Base-by-base conservation (phyloP, 2,888 invertebrate genomes). In the Epiblema foenella region DNA sequence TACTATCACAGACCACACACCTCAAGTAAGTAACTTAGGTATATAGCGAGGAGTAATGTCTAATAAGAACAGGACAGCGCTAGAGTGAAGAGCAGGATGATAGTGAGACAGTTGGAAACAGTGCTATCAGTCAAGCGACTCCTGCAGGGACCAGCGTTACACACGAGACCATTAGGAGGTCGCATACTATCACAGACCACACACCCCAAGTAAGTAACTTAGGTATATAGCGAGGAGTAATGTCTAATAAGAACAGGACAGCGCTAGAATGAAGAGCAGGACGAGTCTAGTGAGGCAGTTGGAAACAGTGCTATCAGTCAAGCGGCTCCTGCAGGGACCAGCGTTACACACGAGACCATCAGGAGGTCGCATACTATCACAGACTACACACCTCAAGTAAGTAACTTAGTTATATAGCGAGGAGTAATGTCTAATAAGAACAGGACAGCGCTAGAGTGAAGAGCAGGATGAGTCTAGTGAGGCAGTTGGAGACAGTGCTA, bases 351-450 rank as follows among this genome's bases (percentile, higher is more conserved):
- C 0, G 89, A 91, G 0, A 88, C 93, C 0, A 74, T 92, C 63
- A 83, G 90, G 15, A 84, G 94, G 3, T 94, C 93, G 0, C 89
- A 88, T 18, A 92, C 94, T 0, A 85, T 91, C 0, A 88, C 90
- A 3, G 81, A 82, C 4, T 4, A 11, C 24, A 79, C 75, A 2
- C 76, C 84, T n/a, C 83, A 87, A 79, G 85, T 85, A 70, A 73
- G 39, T 42, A 42, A 0, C 39, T 42, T n/a, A n/a, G n/a, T n/a
- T n/a, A n/a, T 42, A 12, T 42, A 42, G 39, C 10, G 39, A 11
- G 2, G 5, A 4, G 5, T 5, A 5, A 2, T 29, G n/a, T n/a
- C n/a, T n/a, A n/a, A n/a, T n/a, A n/a, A n/a, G n/a, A n/a, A n/a
- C n/a, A n/a, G n/a, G n/a, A n/a, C n/a, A n/a, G n/a, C n/a, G n/a